Evolutionary conservation across 2,113 vertebrate species (phyloP), one percentile per base, ranked within the genome.

Genomic region (Crotalus horridus): DNA sequence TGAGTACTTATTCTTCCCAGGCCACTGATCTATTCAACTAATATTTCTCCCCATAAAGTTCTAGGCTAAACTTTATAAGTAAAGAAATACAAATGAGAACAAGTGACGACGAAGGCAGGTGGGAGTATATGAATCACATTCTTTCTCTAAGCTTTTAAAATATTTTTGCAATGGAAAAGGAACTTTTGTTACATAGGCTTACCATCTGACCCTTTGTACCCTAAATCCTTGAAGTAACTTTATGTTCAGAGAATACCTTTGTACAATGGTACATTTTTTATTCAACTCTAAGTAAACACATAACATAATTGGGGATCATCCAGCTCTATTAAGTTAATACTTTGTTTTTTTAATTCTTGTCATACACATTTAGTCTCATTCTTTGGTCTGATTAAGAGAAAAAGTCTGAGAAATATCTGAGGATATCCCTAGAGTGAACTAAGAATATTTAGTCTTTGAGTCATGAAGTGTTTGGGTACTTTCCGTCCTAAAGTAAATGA

Each of bases 361-460:
- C n/a, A 94, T 91, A 88, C 95, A 95, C 92, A 94, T 95, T 95
- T 10, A 64, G 91, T 95, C 74, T 90, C 94, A 91, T 95, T 93
- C 96, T 95, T 94, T 91, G 94, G 59, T 92, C 95, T 91, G 88
- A 55, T 94, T 96, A 96, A 94, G 89, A 95, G 95, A 96, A 94
- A 39, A 96, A 95, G 95, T 94, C 95, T 95, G 93, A 97, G 95
- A 95, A 96, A 93, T 94, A 93, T 96, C 95, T 95, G 94, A 96
- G 96, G 90, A 92, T 95, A 88, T 97, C 96, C 95, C 96, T 89
- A 94, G 96, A 96, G 97, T 94, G 91, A 91, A 96, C 92, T 23
- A 95, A 96, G 95, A 96, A 96, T 97, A 96, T 96, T 96, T 85
- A 94, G 94, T 94, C 95, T 94, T 95, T 96, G 94, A 97, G 90